Evolutionary conservation across 2,113 vertebrate genomes (phyloP), one percentile per base, ranked within the genome.

Genomic region (Zootoca vivipara): DNA sequence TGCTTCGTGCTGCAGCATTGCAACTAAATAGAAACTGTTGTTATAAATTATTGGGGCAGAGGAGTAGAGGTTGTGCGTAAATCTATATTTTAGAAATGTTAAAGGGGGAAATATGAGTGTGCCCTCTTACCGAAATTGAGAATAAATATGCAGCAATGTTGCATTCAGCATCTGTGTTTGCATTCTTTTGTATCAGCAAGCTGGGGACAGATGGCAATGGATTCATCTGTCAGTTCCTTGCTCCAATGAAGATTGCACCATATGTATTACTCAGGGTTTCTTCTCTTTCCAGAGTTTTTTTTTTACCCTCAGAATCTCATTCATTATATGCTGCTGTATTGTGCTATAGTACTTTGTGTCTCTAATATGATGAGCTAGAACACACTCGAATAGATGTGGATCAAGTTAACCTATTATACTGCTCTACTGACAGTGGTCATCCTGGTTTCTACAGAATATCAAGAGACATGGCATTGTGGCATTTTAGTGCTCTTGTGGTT

Each of bases 171-270:
- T 70, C 58, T 88, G 73, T 69, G 72, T 83, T 77, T 86, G 42
- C 24, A 79, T 83, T 30, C 70, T 84, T 87, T 89, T 84, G 62
- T 52, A 78, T 4, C 74, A 86, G 40, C 75, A 85, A 91, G 92
- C 58, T 83, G 75, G 85, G 56, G 67, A 64, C 46, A 38, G 73
- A 73, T 89, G 58, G 70, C 65, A 82, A 46, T 79, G 74, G 46
- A 87, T 87, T 85, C 58, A n/a, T 89, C 46, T 85, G 46, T 24
- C 81, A 52, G 16, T 84, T 89, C 80, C 89, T 84, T 72, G 90
- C 58, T 52, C 42, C 33, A 88, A 15, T 56, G 42, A 72, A 78
- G 64, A 64, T 78, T 56, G 56, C 52, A 56, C 22, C 64, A 56
- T 69, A 69, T 15, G 3, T 58, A 75, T 65, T 78, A 8, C 56